phyloP scores from a whole-genome alignment of 64 coral and sea anemone genomes.

The Stichodactyla helianthus region DNA sequence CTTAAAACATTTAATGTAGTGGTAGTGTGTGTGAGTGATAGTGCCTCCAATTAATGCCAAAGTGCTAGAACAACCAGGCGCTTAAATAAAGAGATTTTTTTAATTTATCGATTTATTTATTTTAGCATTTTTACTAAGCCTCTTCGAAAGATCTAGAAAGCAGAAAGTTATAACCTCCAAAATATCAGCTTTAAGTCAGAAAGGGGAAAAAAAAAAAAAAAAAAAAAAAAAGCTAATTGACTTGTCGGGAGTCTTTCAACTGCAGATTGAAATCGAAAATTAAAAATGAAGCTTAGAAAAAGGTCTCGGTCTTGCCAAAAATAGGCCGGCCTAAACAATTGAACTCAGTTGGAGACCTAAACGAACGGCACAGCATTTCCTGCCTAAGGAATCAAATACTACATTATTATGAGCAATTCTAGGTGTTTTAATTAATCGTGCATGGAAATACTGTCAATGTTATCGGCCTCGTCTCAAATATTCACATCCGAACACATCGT shows the following conservation, averaged over 20 bases:
- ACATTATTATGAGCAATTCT: neutral
- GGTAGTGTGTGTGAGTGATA: no score
- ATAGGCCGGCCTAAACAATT: neutral
- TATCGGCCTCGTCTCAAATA: neutral
- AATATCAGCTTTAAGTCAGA: neutral
- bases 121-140: no score
- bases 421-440: neutral
- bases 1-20: no score
- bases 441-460: neutral
- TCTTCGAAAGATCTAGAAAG: no score
- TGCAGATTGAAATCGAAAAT: constrained; percentile 4
- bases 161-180: no score
- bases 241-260: neutral
- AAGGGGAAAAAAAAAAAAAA: neutral
- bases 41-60: no score
- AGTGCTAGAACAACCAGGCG: no score
- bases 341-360: neutral
- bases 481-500: neutral
- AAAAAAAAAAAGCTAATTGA: neutral
- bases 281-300: neutral
- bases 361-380: neutral
- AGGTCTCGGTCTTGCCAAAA: neutral
- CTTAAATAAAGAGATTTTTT: no score
- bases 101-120: no score
- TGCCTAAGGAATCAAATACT: neutral